These are phyloP conservation scores for Sorex fumeus DNA, from an alignment of 2,113 vertebrate species.

Conservation along the genomic window DNA sequence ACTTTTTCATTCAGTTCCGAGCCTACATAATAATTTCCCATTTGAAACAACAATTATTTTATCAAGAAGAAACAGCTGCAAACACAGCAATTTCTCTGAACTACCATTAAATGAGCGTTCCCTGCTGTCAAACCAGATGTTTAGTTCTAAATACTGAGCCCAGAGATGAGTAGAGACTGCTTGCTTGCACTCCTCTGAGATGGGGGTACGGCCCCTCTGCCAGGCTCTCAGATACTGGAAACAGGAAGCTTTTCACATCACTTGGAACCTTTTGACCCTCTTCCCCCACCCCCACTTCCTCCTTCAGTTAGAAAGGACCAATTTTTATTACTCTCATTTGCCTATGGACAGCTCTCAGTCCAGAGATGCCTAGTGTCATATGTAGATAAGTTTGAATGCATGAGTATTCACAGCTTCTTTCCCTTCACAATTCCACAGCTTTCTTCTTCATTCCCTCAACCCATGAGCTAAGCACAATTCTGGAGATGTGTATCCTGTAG, in stretches of 20 bases:
- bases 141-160: constrained; percentile 39
- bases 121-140: constrained; percentile 78
- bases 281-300: neutral
- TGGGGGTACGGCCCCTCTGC: neutral
- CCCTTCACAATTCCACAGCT: neutral
- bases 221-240: neutral
- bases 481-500: neutral
- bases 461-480: neutral
- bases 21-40: constrained; percentile 78
- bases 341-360: neutral
- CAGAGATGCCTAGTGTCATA: neutral
- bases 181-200: neutral
- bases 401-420: neutral
- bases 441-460: no score
- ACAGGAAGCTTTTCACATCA: neutral
- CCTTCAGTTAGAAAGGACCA: constrained; percentile 41
- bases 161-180: constrained; percentile 2
- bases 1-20: constrained; percentile 61
- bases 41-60: constrained; percentile 82
- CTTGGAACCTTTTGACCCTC: neutral
- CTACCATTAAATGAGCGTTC: constrained; percentile 62
- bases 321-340: neutral
- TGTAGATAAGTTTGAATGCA: neutral
- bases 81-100: constrained; percentile 68
- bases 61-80: constrained; percentile 82